Conservation (phyloP, 1,140 invertebrate genomes). For the Lordiphosa clarofinis region DNA sequence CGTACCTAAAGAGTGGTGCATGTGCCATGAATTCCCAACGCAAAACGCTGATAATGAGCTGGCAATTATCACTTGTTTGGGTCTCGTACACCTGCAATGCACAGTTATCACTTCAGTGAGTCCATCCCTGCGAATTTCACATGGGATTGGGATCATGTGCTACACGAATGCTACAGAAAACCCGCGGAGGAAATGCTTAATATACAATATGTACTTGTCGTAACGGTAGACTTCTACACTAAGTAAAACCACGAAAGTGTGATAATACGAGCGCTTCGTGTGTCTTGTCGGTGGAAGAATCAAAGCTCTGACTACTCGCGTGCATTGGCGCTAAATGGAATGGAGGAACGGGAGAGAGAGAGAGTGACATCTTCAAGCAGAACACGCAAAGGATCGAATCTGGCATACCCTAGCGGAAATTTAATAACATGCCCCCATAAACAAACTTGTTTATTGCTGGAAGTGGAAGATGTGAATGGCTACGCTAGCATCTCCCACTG, state of each 20-base stretch:
- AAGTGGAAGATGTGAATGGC: conserved; percentile 37
- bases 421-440: conserved; percentile 48
- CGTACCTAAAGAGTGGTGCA: conserved; percentile 29
- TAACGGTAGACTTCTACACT: conserved; percentile 49
- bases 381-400: conserved; percentile 15
- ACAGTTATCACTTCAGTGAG: conserved; percentile 44
- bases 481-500: conserved; percentile 50
- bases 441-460: conserved; percentile 53
- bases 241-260: conserved; percentile 26
- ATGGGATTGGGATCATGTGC: conserved; percentile 36
- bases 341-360: conserved; percentile 25
- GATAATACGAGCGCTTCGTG: conserved; percentile 45
- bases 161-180: conserved; percentile 26
- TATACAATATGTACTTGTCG: conserved; percentile 31
- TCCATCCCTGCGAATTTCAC: conserved; percentile 37
- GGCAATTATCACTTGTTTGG: conserved; percentile 66
- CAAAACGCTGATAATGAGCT: conserved; percentile 65
- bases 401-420: background rate
- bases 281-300: conserved; percentile 41
- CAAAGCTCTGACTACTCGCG: conserved; percentile 38
- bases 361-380: conserved; percentile 42
- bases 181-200: conserved; percentile 29
- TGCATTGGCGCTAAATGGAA: conserved; percentile 58
- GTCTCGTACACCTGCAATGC: conserved; percentile 46
- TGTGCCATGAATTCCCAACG: conserved; percentile 45